Evolutionary conservation across 2,113 vertebrate species (phyloP).

Genomic region (Sturnus vulgaris): DNA sequence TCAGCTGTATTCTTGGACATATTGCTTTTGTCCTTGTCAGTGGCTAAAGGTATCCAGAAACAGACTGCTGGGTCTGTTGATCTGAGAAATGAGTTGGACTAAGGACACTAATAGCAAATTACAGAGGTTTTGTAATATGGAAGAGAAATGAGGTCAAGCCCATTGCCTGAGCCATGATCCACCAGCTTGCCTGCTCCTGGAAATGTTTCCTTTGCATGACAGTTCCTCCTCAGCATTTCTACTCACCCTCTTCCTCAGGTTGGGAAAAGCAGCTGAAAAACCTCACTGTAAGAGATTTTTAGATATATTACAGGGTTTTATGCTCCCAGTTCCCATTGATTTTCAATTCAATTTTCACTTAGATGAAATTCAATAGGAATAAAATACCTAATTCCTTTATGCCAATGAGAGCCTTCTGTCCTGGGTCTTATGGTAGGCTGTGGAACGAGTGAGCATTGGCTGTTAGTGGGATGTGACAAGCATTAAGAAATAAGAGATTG

Average conservation of each 20-base stretch:
- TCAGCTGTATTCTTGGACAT: not conserved
- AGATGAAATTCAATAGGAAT: conserved; percentile 14
- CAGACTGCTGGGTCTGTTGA: not conserved
- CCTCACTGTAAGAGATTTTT: not conserved
- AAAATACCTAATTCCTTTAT: conserved; percentile 14
- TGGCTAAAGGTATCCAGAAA: not conserved
- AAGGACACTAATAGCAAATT: not conserved
- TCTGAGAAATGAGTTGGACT: not conserved
- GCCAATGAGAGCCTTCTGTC: not conserved
- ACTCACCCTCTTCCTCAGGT: not conserved
- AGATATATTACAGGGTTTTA: not conserved
- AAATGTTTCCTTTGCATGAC: not conserved
- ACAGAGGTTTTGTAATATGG: not conserved
- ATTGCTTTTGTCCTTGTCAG: not conserved
- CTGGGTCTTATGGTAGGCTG: not conserved
- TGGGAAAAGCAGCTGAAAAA: conserved; percentile 7
- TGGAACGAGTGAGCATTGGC: not conserved
- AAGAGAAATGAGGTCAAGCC: not conserved
- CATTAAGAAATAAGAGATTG: conserved; percentile 25
- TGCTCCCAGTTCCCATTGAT: not conserved
- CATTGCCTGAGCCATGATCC: not conserved
- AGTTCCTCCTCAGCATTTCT: not conserved
- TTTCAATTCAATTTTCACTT: conserved; percentile 49
- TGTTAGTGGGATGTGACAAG: conserved; percentile 10
- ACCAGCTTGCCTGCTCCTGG: not conserved